These are phyloP conservation scores for Gastrophryne carolinensis DNA, from an alignment of 2,797 vertebrate species.

Conservation along the genomic window DNA sequence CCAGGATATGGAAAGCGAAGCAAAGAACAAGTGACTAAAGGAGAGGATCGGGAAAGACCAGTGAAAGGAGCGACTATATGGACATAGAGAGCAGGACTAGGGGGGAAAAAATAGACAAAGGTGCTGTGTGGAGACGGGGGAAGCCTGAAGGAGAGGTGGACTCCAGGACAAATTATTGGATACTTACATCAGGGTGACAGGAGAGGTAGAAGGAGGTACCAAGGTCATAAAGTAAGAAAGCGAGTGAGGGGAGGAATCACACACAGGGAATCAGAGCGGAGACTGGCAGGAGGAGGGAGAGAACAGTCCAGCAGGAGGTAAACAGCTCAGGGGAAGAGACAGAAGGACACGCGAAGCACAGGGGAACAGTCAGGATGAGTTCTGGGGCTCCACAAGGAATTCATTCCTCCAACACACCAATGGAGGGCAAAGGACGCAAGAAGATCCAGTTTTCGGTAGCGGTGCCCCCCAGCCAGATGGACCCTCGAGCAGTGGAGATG, in stretches of 20 bases:
- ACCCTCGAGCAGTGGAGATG: constrained; percentile 94
- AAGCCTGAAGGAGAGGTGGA: constrained; percentile 7
- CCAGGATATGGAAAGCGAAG: neutral
- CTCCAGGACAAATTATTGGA: too few relatives aligned
- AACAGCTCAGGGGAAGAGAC: constrained; percentile 24
- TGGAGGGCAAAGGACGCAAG: constrained; percentile 87
- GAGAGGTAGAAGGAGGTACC: constrained; percentile 27
- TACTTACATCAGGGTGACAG: constrained; percentile 19
- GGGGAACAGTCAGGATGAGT: constrained; percentile 19
- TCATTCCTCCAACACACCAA: constrained; percentile 46
- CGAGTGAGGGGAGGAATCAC: constrained; percentile 9
- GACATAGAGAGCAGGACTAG: neutral
- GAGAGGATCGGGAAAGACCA: neutral
- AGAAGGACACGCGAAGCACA: constrained; percentile 10
- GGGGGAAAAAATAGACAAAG: neutral
- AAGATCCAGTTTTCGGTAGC: constrained; percentile 93
- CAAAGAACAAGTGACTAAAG: neutral
- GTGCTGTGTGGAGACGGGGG: constrained; percentile 11
- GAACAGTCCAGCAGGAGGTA: constrained; percentile 30
- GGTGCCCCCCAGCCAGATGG: constrained; percentile 83
- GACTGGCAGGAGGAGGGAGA: constrained; percentile 45
- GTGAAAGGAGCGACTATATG: neutral
- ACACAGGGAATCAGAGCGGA: constrained; percentile 31
- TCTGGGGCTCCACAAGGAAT: constrained; percentile 27
- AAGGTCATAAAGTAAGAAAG: constrained; percentile 21